Conservation (phyloP, 2,797 vertebrate genomes). For the Enteromius thamalakanensis region DNA sequence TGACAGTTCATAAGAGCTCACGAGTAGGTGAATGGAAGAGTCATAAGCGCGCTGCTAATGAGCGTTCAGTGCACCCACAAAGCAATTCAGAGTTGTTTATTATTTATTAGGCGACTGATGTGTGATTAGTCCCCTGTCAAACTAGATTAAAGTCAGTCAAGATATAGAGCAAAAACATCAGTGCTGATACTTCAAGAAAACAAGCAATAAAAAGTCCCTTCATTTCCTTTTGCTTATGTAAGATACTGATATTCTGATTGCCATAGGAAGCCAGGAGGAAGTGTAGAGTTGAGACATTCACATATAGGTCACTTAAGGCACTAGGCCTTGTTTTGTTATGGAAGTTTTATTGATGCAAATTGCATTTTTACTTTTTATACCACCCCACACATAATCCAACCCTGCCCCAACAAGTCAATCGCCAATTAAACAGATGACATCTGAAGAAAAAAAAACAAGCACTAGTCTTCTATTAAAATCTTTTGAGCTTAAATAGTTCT, state of each 20-base stretch:
- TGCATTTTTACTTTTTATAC: too few species aligned
- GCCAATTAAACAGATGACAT: too few species aligned
- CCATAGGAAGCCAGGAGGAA: not conserved
- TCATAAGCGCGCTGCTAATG: slow-evolving; percentile 18
- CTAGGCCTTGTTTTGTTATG: too few species aligned
- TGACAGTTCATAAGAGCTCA: slow-evolving; percentile 72
- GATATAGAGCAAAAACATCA: not conserved
- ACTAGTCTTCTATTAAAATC: not conserved
- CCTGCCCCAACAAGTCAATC: too few species aligned
- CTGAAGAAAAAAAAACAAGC: too few species aligned
- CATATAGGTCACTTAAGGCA: not conserved
- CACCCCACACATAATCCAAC: too few species aligned
- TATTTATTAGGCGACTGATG: slow-evolving; percentile 40
- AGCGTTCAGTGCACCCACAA: slow-evolving; percentile 27
- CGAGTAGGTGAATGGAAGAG: slow-evolving; percentile 16
- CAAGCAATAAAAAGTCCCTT: not conserved
- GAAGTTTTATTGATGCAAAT: too few species aligned
- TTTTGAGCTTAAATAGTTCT: not conserved
- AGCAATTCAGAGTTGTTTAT: slow-evolving; percentile 26
- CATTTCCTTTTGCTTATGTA: not conserved
- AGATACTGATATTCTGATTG: not conserved
- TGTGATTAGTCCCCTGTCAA: not conserved
- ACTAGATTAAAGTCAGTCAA: slow-evolving; percentile 31
- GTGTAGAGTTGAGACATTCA: not conserved
- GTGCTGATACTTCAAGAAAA: not conserved